Base-by-base conservation (phyloP, 1,140 invertebrate species). In the Aphelinus certus region DNA sequence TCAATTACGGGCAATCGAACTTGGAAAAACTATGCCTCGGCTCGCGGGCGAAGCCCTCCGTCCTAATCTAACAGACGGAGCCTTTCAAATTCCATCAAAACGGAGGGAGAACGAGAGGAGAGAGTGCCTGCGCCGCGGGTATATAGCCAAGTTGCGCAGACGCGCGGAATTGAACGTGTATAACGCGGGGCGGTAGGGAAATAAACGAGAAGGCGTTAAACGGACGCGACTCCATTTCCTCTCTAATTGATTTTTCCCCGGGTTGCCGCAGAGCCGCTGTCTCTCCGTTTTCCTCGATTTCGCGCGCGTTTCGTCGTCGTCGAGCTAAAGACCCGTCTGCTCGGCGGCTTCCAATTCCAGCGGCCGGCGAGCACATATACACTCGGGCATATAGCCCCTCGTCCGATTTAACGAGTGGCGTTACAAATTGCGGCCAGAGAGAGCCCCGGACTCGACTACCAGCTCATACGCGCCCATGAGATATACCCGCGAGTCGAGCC, bases 171-270 rank as follows among this genome's bases (percentile, higher is more conserved):
- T 26, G 26, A 26, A 26, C 26, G 26, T 26, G 26, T 26, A 26
- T 26, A 26, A 26, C 26, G 48, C 10, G 43, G 1, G 7, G 1
- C 63, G 42, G 43, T 42, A 71, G 58, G 63, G 48, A 73, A 73
- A 73, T 57, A 60, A 66, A 76, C 3, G 47, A 48, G 61, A 72
- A 65, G 48, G 61, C 42, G 47, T 73, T 60, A 77, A 73, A 68
- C 48, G 66, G 47, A 7, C 71, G 53, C 10, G 26, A 61, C 60
- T 74, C 71, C 26, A 74, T 77, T 73, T 73, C 66, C 47, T 70
- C 65, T 65, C n/a, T 75, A 71, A 75, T 75, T 75, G 62, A 75
- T 75, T 75, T 75, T 71, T 53, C 51, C n/a, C 51, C 3, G 9
- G 1, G 42, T 10, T 58, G 1, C 71, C 60, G 4, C 10, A 2